Base-by-base conservation (phyloP, 2,113 vertebrate species). In the Heteronetta atricapilla region DNA sequence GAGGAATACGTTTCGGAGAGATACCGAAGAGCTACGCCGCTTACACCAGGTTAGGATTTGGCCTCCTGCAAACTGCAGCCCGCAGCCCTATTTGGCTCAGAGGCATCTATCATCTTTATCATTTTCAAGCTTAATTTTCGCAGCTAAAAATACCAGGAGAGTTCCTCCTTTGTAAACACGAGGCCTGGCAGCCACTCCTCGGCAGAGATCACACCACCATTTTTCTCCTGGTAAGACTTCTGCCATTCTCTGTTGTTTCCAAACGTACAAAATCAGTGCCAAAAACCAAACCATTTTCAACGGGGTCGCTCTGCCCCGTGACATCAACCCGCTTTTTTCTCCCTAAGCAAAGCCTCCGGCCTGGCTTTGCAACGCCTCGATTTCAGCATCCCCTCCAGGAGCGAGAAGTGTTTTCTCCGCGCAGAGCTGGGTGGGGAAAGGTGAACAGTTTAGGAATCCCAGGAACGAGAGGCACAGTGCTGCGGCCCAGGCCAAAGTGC, bases 371-470 rank as follows among this genome's bases (percentile, higher is more conserved):
- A 38, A 31, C 6, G 60, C 16, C 77, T 68, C 22, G 56, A 56
- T 85, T 87, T 66, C 75, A 70, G 90, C 70, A 89, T 76, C 62
- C 53, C 25, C 38, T 84, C 34, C 29, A n/a, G 1, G 21, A 66
- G 75, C 59, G 28, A 44, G 68, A 2, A 2, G 36, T 64, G 52
- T 70, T 31, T 94, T 75, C 77, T 87, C 58, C 40, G 81, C 62
- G 62, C 48, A 75, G 77, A 81, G 90, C 23, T 59, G 86, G 88
- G 82, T 75, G 86, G 62, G 73, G 73, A 93, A 91, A 91, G 86
- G 93, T 82, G 95, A 94, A 78, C 69, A 60, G 58, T 50, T 83
- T 56, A 90, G 80, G 86, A 93, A 96, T 94, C 12, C 67, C 38
- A 93, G 70, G 95, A 94, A 93, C 15, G 91, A 91, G 46, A 62